Percentiles rank a stretch among this genome's conserved stretches.
These are phyloP conservation scores for Hemistola chrysoprasaria DNA, from an alignment of 2,888 invertebrate genomes.

Conservation along the genomic window DNA sequence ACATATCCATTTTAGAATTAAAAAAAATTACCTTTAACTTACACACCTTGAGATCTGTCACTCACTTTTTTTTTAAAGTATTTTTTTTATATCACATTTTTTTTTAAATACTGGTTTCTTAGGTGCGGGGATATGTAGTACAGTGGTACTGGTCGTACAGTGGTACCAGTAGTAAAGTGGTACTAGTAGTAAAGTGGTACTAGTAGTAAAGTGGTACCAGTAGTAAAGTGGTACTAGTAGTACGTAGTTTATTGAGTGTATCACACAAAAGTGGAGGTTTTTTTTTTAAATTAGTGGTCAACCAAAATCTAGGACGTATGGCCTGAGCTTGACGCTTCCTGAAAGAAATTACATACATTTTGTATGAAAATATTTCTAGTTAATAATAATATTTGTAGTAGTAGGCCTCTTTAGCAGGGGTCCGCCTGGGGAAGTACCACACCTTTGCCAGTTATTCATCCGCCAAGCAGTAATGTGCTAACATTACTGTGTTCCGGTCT, in stretches of 20 bases:
- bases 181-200: background rate
- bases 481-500: too few species aligned
- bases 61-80: slow-evolving; percentile 74
- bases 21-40: slow-evolving; percentile 68
- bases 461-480: too few species aligned
- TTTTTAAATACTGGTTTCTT: slow-evolving; percentile 55
- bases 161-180: background rate
- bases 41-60: slow-evolving; percentile 78
- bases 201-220: background rate
- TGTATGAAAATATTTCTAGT: too few species aligned
- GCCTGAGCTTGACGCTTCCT: slow-evolving; percentile 68
- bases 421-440: too few species aligned
- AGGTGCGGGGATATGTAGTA: slow-evolving; percentile 47
- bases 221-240: background rate
- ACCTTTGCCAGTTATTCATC: too few species aligned
- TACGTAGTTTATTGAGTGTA: slow-evolving; percentile 41
- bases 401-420: too few species aligned
- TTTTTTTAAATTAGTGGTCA: slow-evolving; percentile 36
- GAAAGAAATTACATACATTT: too few species aligned
- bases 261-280: slow-evolving; percentile 57
- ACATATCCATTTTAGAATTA: slow-evolving; percentile 57
- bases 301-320: slow-evolving; percentile 68
- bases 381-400: too few species aligned
- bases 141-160: background rate
- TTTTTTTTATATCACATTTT: slow-evolving; percentile 73